Percentiles rank a stretch among this genome's conserved stretches.
Conservation (phyloP, 2,888 invertebrate species). For the Branchipolynoe longqiensis region DNA sequence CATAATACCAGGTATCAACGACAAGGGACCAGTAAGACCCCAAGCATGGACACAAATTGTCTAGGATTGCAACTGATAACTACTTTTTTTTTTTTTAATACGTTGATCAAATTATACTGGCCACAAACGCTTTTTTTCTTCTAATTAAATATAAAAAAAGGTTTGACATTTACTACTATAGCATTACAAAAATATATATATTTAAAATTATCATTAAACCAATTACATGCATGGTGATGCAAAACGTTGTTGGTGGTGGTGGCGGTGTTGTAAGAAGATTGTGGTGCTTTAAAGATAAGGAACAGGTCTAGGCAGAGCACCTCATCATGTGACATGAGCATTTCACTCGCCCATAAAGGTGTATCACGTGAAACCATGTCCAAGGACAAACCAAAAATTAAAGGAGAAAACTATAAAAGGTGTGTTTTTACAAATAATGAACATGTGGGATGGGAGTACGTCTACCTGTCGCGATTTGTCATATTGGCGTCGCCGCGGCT, state of each 20-base stretch:
- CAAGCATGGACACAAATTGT: no score
- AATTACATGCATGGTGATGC: conserved; percentile 36
- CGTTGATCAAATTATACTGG: no score
- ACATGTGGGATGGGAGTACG: conserved; percentile 5
- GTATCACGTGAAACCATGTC: conserved; percentile 43
- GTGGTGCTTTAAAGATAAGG: conserved; percentile 21
- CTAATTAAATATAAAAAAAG: no score
- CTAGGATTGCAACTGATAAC: no score
- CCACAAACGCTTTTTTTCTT: no score
- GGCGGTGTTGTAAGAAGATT: not conserved
- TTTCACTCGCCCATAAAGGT: conserved; percentile 40
- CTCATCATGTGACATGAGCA: conserved; percentile 16
- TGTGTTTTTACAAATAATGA: conserved; percentile 25
- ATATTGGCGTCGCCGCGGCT: conserved; percentile 41
- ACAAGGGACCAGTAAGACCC: no score
- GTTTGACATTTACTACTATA: no score
- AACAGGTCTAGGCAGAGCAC: conserved; percentile 25
- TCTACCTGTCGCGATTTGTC: conserved; percentile 55
- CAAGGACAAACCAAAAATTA: conserved; percentile 29
- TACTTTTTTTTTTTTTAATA: no score
- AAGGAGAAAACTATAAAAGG: no score
- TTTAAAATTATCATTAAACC: not conserved
- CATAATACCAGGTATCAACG: no score
- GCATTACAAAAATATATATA: no score
- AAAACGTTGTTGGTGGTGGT: not conserved